Evolutionary conservation across 37 sponge, comb jelly and placozoan genomes (phyloP).

Genomic region (Hexactinellida sp.): DNA sequence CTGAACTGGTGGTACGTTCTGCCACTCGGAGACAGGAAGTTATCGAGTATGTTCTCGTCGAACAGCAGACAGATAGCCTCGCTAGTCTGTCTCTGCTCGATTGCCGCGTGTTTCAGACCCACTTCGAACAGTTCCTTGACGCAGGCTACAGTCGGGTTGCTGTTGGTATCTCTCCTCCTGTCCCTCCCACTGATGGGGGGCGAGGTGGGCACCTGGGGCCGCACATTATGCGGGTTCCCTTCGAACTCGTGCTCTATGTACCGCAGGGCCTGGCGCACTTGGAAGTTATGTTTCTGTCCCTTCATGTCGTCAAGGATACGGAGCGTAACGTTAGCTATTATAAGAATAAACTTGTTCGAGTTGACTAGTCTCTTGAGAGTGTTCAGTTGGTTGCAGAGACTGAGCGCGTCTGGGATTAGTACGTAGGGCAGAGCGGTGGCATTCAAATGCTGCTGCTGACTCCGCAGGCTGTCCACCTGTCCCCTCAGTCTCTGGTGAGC

Average conservation of each 20-base stretch:
- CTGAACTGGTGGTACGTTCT: background rate
- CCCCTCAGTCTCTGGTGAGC: slow-evolving; percentile 44
- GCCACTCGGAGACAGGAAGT: background rate
- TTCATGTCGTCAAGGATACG: background rate
- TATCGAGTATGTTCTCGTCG: background rate
- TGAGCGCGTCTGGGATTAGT: slow-evolving; percentile 61
- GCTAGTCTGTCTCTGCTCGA: background rate
- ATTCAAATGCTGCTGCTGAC: slow-evolving; percentile 22
- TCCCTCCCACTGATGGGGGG: background rate
- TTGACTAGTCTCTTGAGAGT: slow-evolving; percentile 54
- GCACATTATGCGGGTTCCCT: background rate
- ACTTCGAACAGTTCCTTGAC: background rate
- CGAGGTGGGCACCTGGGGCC: background rate
- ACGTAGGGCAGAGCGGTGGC: slow-evolving; percentile 49
- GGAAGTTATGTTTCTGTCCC: background rate
- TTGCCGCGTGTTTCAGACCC: background rate
- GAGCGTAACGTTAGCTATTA: slow-evolving; percentile 38
- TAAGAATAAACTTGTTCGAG: slow-evolving; percentile 50
- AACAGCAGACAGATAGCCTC: background rate
- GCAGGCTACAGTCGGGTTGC: background rate
- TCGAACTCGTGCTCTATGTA: background rate
- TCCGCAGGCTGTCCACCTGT: slow-evolving; percentile 51
- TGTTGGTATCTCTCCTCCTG: background rate
- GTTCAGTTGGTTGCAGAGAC: slow-evolving; percentile 60
- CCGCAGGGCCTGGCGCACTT: background rate